Evolutionary conservation across 64 coral and sea anemone genomes (phyloP), one percentile per base, ranked within the genome.

Genomic region (Trachythela sp.): DNA sequence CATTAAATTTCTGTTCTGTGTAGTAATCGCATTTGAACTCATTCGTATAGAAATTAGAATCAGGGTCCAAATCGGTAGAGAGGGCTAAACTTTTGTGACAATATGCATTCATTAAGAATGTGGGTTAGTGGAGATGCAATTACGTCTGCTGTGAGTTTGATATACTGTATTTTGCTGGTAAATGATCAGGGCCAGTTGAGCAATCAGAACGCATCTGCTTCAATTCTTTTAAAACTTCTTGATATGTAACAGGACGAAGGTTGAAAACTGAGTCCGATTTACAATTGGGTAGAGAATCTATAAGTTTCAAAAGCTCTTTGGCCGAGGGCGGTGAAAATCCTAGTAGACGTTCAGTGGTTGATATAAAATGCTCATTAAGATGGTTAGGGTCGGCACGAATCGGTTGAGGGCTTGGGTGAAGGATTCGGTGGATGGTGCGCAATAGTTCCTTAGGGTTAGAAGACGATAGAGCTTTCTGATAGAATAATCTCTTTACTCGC

Each of bases 51-150:
- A n/a, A n/a, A n/a, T n/a, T n/a, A n/a, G n/a, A n/a, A n/a, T n/a
- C n/a, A n/a, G n/a, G n/a, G n/a, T n/a, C n/a, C n/a, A n/a, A n/a
- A n/a, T n/a, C n/a, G n/a, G n/a, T n/a, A n/a, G n/a, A n/a, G n/a
- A n/a, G n/a, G n/a, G n/a, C n/a, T n/a, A n/a, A n/a, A n/a, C n/a
- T n/a, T n/a, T n/a, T n/a, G n/a, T n/a, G n/a, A n/a, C n/a, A n/a
- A 22, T 1, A 93, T 93, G 35, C 48, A 89, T 52, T 89, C 64
- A 56, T 93, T 93, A 17, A 93, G 24, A 13, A 93, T 89, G 59
- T 85, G 60, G 30, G 92, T 89, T 33, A 93, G 31, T 14, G 88
- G 92, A 24, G 58, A 70, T n/a, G 83, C 83, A 17, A 93, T 86
- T 0, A 40, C n/a, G 2, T 93, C 84, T 11, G 83, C 84, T 31